Conservation (phyloP, 1,140 invertebrate genomes). For the Aphelenchoides besseyi region DNA sequence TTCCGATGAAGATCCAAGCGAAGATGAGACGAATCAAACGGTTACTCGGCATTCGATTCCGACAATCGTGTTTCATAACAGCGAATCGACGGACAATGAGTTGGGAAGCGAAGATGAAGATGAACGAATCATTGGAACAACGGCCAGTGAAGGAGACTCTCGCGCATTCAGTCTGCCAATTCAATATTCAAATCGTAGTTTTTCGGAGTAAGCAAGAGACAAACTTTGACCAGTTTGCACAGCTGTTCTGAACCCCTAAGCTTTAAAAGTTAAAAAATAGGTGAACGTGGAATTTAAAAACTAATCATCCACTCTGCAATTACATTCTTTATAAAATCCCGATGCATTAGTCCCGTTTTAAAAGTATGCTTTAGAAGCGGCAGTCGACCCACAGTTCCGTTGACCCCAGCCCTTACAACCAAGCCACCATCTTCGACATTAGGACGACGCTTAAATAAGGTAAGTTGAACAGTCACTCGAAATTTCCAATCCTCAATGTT, state of each 20-base stretch:
- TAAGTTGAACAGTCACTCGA: conserved; percentile 15
- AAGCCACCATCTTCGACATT: conserved; percentile 15
- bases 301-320: no score
- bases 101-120: neutral
- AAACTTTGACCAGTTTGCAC: neutral
- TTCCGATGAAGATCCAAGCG: neutral
- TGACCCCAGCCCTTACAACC: neutral
- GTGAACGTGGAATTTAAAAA: neutral
- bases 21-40: neutral
- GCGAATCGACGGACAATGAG: neutral
- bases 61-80: neutral
- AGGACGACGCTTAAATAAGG: conserved; percentile 23
- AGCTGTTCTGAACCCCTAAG: neutral
- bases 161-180: neutral
- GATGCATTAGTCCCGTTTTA: no score
- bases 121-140: neutral
- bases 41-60: neutral
- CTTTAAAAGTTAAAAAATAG: neutral
- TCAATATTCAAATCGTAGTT: neutral
- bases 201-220: neutral
- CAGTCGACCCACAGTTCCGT: neutral
- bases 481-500: neutral
- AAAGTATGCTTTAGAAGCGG: conserved; percentile 13
- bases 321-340: no score
- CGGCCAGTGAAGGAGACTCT: neutral